Evolutionary conservation across 1,140 invertebrate genomes (phyloP).

Genomic region (Elymnias hypermnestra): DNA sequence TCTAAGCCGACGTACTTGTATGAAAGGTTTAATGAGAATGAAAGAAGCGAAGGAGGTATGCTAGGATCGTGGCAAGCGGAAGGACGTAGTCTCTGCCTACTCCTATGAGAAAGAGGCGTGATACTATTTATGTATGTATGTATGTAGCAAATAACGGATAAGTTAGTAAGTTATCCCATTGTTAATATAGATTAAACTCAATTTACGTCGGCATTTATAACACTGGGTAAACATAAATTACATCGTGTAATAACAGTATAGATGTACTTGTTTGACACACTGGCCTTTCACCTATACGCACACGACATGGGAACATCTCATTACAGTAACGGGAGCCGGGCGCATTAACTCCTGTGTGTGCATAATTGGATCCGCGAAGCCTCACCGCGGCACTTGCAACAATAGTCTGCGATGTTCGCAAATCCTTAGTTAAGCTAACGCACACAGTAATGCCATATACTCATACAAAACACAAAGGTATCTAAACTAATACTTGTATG

Average conservation of each 20-base stretch:
- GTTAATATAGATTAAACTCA: too few species aligned
- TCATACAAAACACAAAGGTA: not conserved
- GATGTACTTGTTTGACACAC: constrained; percentile 6
- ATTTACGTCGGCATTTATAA: too few species aligned
- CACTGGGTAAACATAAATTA: not conserved
- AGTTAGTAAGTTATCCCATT: too few species aligned
- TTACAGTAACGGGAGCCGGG: constrained; percentile 28
- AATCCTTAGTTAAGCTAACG: constrained; percentile 19
- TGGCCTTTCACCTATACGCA: constrained; percentile 13
- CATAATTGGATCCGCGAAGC: constrained; percentile 47
- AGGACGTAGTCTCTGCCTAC: too few species aligned
- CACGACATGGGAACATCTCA: constrained; percentile 13
- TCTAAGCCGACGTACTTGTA: too few species aligned
- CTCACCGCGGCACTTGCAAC: constrained; percentile 17
- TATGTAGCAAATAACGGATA: too few species aligned
- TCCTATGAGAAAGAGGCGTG: too few species aligned
- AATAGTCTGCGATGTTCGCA: constrained; percentile 16
- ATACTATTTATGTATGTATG: too few species aligned
- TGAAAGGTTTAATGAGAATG: too few species aligned
- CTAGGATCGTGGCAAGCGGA: too few species aligned
- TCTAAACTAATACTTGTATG: too few species aligned
- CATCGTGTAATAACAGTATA: not conserved
- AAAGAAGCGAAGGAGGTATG: too few species aligned
- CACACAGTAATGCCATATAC: not conserved
- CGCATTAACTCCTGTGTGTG: constrained; percentile 28